Base-by-base conservation (phyloP, 2,888 invertebrate genomes). In the Criorhina ranunculi region DNA sequence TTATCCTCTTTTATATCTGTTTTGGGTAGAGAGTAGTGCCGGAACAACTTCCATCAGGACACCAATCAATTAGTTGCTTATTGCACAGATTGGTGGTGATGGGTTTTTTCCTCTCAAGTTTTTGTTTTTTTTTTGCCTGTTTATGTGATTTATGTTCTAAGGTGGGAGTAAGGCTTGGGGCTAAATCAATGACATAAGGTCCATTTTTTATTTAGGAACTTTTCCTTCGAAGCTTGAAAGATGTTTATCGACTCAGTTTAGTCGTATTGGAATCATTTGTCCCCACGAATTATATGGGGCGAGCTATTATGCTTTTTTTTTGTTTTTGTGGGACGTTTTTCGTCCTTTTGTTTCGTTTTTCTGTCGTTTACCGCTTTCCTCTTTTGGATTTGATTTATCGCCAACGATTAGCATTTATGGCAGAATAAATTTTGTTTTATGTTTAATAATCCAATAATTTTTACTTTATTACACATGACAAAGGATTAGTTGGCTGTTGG, bases 1-100 rank as follows among this genome's bases (percentile, higher is more conserved):
- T 17, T 49, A 31, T 46, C 64, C 37, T 46, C 35, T 42, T 53
- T 55, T 67, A 60, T 37, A 60, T 37, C 11, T 40, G 15, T 67
- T 57, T 24, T 60, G 53, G 6, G 5, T 31, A 0, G 12, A 7
- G 17, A 12, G 8, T 6, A n/a, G 24, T 2, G 12, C 40, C 51
- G 12, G 42, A 35, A 67, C 42, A 12, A 31, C 42, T 31, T 59
- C 49, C 29, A 33, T 57, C 29, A 57, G 6, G 62, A 69, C 62
- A 83, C 69, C 83, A 83, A 83, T 83, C 83, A 83, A 83, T 83
- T 83, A 83, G 78, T 40, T 49, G 73, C 77, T 72, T 66, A 55
- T 60, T 82, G 77, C 37, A 60, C 67, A 73, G 64, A 82, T 77
- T 60, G 55, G 46, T 42, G 42, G 35, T 57, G 64, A 60, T 64